Evolutionary conservation across 1,140 invertebrate species (phyloP).

Genomic region (Bradysia coprophila): DNA sequence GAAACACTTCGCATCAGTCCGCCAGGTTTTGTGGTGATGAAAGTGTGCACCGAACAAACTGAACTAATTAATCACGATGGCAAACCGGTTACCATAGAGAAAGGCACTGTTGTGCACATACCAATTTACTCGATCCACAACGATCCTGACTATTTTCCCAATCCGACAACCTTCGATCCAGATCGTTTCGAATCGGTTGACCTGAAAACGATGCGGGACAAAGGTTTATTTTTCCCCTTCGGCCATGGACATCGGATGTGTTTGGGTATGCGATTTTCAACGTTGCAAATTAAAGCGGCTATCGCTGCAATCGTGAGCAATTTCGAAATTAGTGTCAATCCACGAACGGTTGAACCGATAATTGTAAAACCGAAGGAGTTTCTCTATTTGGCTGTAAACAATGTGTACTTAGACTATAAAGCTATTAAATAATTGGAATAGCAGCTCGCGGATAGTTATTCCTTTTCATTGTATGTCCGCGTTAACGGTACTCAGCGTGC

Average conservation of each 20-base stretch:
- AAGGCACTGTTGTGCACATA: conserved; percentile 30
- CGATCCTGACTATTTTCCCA: conserved; percentile 39
- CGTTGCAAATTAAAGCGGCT: conserved; percentile 14
- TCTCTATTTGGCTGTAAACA: background rate
- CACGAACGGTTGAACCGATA: background rate
- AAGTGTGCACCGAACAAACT: conserved; percentile 24
- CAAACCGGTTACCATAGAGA: conserved; percentile 8
- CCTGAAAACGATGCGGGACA: conserved; percentile 13
- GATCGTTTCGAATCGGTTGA: conserved; percentile 27
- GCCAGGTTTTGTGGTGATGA: conserved; percentile 25
- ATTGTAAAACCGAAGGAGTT: background rate
- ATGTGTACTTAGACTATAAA: background rate
- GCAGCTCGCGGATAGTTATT: no score
- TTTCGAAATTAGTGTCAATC: conserved; percentile 10
- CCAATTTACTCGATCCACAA: conserved; percentile 43
- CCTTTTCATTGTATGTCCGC: no score
- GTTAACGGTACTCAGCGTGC: no score
- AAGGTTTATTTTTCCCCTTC: conserved; percentile 29
- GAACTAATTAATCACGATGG: conserved; percentile 13
- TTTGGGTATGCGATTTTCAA: conserved; percentile 27
- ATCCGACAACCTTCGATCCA: conserved; percentile 40
- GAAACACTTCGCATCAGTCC: conserved; percentile 33
- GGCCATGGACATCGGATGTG: conserved; percentile 43
- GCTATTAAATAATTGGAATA: background rate
- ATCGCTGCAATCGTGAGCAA: conserved; percentile 12